phyloP scores from a whole-genome alignment of 2,797 vertebrate species.

The Rhadinocentrus ornatus region DNA sequence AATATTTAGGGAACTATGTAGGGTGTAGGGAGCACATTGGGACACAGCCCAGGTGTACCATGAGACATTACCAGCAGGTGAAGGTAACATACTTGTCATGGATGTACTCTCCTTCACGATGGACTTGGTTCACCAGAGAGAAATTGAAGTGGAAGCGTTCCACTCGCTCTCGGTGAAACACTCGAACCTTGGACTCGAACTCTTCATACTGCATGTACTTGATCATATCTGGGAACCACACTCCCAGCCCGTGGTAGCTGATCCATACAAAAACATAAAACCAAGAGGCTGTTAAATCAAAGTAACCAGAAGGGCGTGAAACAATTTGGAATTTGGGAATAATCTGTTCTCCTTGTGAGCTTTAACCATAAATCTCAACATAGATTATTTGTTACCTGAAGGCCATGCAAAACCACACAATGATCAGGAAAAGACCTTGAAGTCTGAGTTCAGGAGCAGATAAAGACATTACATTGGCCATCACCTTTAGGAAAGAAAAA shows the following conservation, averaged over 20 bases:
- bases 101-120: constrained; percentile 90
- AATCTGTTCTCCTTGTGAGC: not conserved
- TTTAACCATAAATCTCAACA: not conserved
- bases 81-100: constrained; percentile 88
- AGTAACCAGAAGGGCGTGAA: rapidly evolving
- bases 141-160: constrained; percentile 95
- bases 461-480: constrained; percentile 92
- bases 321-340: rapidly evolving
- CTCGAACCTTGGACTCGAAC: constrained; percentile 88
- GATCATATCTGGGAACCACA: constrained; percentile 99
- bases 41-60: no score
- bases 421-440: constrained; percentile 91
- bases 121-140: constrained; percentile 95
- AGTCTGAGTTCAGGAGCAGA: constrained; percentile 90
- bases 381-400: constrained; percentile 86
- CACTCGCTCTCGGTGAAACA: constrained; percentile 89
- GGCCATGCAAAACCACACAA: constrained; percentile 97
- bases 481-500: constrained; percentile 83
- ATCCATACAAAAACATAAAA: constrained; percentile 20
- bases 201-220: constrained; percentile 94
- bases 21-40: no score
- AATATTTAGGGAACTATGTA: no score
- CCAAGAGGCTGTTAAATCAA: not conserved
- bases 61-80: not conserved
- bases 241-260: constrained; percentile 95